These are phyloP conservation scores for Drosophila pseudotalamancana DNA, from an alignment of 2,888 invertebrate genomes.

Conservation along the genomic window DNA sequence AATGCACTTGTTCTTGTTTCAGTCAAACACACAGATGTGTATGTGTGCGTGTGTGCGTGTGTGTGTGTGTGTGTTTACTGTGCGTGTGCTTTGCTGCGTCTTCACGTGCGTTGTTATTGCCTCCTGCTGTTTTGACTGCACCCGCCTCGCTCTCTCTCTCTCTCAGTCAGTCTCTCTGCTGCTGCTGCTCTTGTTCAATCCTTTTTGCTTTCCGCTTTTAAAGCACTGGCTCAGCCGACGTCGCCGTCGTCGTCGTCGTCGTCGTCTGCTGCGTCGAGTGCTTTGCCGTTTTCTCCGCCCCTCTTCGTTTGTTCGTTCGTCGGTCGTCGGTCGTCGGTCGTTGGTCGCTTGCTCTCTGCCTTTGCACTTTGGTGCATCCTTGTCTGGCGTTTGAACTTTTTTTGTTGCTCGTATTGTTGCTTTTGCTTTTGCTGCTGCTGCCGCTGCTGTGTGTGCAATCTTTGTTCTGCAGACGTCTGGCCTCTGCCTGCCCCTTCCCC, in stretches of 20 bases:
- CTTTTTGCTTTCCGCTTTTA: conserved; percentile 76
- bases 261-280: conserved; percentile 68
- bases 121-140: conserved; percentile 74
- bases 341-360: conserved; percentile 66
- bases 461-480: conserved; percentile 80
- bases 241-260: conserved; percentile 27
- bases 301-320: conserved; percentile 17
- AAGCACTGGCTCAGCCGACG: conserved; percentile 49
- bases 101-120: conserved; percentile 75
- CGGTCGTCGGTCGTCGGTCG: conserved; percentile 44
- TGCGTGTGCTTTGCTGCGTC: conserved; percentile 76
- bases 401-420: conserved; percentile 54
- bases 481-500: conserved; percentile 27
- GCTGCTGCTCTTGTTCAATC: conserved; percentile 63
- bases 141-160: conserved; percentile 4
- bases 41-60: conserved; percentile 35
- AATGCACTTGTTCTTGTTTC: conserved; percentile 83
- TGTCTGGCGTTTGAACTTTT: conserved; percentile 80
- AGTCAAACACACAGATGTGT: conserved; percentile 33
- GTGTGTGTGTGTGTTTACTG: conserved; percentile 58
- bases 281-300: conserved; percentile 40
- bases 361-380: conserved; percentile 80
- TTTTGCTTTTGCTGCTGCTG: conserved; percentile 29
- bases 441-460: conserved; percentile 66
- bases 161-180: background rate